phyloP scores from a whole-genome alignment of 2,797 vertebrate species.

The Melanotaenia pygmaea region DNA sequence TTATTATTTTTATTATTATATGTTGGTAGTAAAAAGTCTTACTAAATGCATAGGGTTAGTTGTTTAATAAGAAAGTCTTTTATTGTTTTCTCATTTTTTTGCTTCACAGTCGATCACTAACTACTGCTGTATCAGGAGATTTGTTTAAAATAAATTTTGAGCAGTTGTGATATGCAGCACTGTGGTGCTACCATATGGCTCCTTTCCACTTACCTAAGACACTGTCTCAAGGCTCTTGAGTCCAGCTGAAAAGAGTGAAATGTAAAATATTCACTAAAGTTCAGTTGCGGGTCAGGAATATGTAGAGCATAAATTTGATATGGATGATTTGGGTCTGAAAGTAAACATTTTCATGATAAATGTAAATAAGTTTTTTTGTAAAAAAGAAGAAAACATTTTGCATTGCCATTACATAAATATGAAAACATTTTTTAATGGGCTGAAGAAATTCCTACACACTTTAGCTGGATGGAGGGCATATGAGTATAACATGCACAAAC shows the following conservation, averaged over 20 bases:
- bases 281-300: slow-evolving; percentile 16
- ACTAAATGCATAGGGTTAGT: slow-evolving; percentile 2
- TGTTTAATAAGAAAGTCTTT: slow-evolving; percentile 23
- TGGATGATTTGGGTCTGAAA: background rate
- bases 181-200: slow-evolving; percentile 26
- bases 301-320: slow-evolving; percentile 3
- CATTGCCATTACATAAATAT: slow-evolving; percentile 28
- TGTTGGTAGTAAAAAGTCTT: slow-evolving; percentile 8
- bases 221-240: slow-evolving; percentile 5
- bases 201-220: slow-evolving; percentile 22
- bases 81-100: slow-evolving; percentile 5
- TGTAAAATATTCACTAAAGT: slow-evolving; percentile 24
- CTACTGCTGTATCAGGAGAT: slow-evolving; percentile 18
- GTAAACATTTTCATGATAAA: slow-evolving; percentile 2
- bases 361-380: background rate
- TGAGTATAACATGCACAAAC: background rate
- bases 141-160: slow-evolving; percentile 29
- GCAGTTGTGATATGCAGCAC: slow-evolving; percentile 7
- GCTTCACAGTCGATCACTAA: slow-evolving; percentile 23
- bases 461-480: background rate
- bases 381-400: slow-evolving; percentile 12
- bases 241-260: slow-evolving; percentile 16
- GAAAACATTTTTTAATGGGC: slow-evolving; percentile 14
- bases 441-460: slow-evolving; percentile 5
- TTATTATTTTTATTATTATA: too few species aligned